A percentile compares a stretch with the other conserved stretches of the same genome.
Evolutionary conservation across 1,140 invertebrate genomes (phyloP).

Genomic region (Orchesella cincta): DNA sequence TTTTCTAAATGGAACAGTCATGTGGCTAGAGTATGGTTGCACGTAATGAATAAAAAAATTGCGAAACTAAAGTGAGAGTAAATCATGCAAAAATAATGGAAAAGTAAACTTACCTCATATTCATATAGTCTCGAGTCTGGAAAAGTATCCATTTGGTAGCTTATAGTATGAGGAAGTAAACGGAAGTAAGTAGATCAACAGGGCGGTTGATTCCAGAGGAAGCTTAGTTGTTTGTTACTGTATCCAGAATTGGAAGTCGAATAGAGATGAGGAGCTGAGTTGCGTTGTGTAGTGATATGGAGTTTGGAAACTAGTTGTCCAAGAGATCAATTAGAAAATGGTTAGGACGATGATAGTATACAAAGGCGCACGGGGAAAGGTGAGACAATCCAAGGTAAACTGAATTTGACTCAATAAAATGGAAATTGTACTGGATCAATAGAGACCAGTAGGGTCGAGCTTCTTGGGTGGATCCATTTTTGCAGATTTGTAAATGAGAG

Average conservation of each 20-base stretch:
- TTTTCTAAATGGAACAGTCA: no score
- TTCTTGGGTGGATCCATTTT: conserved; percentile 48
- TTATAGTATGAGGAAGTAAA: neutral
- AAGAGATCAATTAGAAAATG: neutral
- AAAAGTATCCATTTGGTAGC: neutral
- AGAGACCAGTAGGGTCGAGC: conserved; percentile 50
- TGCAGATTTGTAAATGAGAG: neutral
- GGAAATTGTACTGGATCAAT: no score
- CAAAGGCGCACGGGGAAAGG: neutral
- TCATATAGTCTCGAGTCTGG: neutral
- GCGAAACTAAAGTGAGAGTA: no score
- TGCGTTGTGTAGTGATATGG: neutral
- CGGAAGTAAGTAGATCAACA: neutral
- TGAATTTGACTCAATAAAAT: no score
- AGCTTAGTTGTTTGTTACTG: no score
- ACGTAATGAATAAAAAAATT: no score
- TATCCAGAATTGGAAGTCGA: neutral
- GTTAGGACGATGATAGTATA: no score
- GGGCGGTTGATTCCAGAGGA: neutral
- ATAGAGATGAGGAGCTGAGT: neutral
- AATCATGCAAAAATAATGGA: no score
- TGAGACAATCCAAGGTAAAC: neutral
- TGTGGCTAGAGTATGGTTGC: no score
- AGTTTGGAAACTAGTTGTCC: neutral
- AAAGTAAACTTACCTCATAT: neutral